Percentiles rank a stretch among this genome's conserved stretches.
Conservation (phyloP, 2,113 vertebrate genomes). For the Sphyrna mokarran region DNA sequence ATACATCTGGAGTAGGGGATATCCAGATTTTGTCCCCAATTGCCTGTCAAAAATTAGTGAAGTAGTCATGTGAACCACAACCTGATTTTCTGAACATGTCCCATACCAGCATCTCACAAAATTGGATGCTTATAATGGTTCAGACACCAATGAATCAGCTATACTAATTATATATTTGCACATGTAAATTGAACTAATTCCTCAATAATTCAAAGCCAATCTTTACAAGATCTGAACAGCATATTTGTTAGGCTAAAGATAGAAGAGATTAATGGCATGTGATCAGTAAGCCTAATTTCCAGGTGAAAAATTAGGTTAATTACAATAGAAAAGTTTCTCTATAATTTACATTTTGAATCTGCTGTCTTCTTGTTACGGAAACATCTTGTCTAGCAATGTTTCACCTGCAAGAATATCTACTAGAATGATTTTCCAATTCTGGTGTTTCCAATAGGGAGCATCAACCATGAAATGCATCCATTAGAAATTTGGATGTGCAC, state of each 20-base stretch:
- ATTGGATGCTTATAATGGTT: background rate
- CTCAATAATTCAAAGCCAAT: background rate
- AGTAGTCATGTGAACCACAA: background rate
- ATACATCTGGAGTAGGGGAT: background rate
- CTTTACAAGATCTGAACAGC: background rate
- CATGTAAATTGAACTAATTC: slow-evolving; percentile 12
- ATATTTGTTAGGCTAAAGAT: background rate
- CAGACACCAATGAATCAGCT: background rate
- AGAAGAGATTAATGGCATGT: slow-evolving; percentile 1
- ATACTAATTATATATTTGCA: background rate
- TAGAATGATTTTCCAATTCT: background rate
- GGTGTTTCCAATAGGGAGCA: background rate
- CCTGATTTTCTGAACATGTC: background rate
- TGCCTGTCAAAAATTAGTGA: background rate
- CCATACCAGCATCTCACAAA: background rate
- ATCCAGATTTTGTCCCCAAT: background rate
- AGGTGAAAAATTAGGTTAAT: background rate
- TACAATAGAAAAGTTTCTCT: background rate
- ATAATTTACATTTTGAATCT: background rate
- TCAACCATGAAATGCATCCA: background rate
- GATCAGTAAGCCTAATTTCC: background rate
- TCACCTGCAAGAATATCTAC: background rate
- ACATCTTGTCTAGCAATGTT: background rate
- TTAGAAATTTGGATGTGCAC: background rate
- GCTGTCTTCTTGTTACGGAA: background rate